Conservation (phyloP, 2,888 invertebrate genomes). For the Micoletzkya japonica region DNA sequence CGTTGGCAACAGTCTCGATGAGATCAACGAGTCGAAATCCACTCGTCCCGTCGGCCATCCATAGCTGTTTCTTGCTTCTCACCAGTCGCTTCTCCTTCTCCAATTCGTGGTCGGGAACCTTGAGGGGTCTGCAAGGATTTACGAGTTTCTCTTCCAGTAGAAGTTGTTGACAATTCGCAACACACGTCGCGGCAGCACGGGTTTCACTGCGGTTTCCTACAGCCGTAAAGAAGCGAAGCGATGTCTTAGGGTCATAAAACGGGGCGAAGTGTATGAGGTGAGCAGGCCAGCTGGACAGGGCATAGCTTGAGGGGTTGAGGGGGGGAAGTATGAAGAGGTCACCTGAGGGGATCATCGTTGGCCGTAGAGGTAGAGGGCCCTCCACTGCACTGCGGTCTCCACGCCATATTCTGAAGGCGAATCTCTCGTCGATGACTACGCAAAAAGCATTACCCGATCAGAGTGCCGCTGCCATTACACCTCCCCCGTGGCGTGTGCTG, state of each 20-base stretch:
- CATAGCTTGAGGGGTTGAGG: no score
- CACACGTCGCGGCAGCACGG: no score
- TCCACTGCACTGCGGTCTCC: conserved; percentile 21
- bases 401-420: conserved; percentile 9
- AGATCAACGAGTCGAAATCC: conserved; percentile 30
- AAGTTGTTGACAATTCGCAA: neutral
- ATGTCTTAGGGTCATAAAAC: no score
- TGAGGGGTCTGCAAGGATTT: conserved; percentile 12
- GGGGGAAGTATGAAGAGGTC: neutral
- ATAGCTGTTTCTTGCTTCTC: neutral
- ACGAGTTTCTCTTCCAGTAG: neutral
- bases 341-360: neutral
- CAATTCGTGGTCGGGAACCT: conserved; percentile 16
- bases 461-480: conserved; percentile 20
- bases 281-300: no score
- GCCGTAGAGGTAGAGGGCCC: conserved; percentile 16
- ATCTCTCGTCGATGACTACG: neutral
- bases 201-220: no score
- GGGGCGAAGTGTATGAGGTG: no score
- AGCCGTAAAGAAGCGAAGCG: no score
- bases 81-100: conserved; percentile 5
- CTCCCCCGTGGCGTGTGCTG: conserved; percentile 7
- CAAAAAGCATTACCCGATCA: conserved; percentile 19
- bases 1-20: conserved; percentile 41
- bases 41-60: conserved; percentile 4